These are phyloP conservation scores for Temnopleurus reevesii DNA, from an alignment of 53 echinoderm and acorn worm genomes.

Conservation along the genomic window DNA sequence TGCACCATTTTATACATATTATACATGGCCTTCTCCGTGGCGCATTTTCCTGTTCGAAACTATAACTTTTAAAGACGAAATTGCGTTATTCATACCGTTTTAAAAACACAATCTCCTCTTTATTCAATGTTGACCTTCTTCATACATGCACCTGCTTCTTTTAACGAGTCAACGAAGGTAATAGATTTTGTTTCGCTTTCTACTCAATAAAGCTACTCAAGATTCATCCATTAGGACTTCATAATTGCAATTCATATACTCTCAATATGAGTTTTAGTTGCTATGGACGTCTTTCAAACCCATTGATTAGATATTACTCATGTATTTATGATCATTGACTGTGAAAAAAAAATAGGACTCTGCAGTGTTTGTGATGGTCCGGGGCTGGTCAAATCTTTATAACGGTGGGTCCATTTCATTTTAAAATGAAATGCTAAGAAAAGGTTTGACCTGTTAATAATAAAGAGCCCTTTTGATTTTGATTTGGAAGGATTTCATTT, in stretches of 20 bases:
- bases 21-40: background rate
- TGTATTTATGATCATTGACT: background rate
- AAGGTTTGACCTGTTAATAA: too few species aligned
- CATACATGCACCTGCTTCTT: background rate
- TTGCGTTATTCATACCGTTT: background rate
- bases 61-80: too few species aligned
- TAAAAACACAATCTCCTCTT: background rate
- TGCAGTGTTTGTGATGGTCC: too few species aligned
- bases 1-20: background rate
- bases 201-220: background rate
- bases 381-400: too few species aligned
- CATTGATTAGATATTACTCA: background rate
- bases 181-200: constrained; percentile 15
- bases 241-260: background rate
- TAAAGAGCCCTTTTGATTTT: too few species aligned
- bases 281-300: background rate
- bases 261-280: constrained; percentile 15
- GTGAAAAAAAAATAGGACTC: too few species aligned
- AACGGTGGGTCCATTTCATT: too few species aligned
- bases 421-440: too few species aligned
- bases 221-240: background rate
- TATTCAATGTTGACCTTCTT: background rate
- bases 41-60: background rate
- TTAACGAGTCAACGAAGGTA: too few species aligned
- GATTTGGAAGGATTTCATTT: too few species aligned